Evolutionary conservation across 2,113 vertebrate species (phyloP), one percentile per base, ranked within the genome.

Genomic region (Gallinago undulata): DNA sequence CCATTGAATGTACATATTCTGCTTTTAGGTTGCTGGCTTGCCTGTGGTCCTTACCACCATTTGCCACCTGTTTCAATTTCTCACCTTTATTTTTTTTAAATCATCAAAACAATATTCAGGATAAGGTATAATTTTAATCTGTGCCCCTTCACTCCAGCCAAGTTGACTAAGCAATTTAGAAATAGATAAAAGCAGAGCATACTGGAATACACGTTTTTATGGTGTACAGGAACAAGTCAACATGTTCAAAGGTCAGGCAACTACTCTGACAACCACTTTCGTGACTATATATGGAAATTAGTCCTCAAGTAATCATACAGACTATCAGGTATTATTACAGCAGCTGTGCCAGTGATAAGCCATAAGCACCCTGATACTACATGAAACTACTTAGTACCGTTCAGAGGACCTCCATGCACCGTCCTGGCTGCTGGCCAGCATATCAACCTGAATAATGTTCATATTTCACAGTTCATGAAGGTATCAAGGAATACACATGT

Each of bases 171-270:
- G 37, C 22, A 37, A 25, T 12, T 39, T 12, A 91, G 62, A 35
- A n/a, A 72, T 7, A 80, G 72, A 92, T 72, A 69, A 59, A 37
- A 63, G 7, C 23, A 23, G 4, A 5, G 13, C 37, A 79, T 33
- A 10, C 53, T 6, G 19, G 73, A 90, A 86, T 21, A 67, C 39
- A 73, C 3, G 1, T 55, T 81, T 79, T 87, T 74, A n/a, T 50
- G 18, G 60, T 1, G 10, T 51, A 57, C 10, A 23, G 30, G 66
- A 90, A 80, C 47, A 80, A 86, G 2, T 50, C 17, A 59, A 35
- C 4, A 24, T 0, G 25, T 75, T 88, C 93, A 95, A 96, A 96
- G 96, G 89, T 94, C 89, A 84, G 51, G 48, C 70, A 72, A 56
- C 37, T 43, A 24, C 51, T 48, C 31, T 69, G 76, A 76, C 66